Base-by-base conservation (phyloP, 2,113 vertebrate species). In the Centropus unirufus region DNA sequence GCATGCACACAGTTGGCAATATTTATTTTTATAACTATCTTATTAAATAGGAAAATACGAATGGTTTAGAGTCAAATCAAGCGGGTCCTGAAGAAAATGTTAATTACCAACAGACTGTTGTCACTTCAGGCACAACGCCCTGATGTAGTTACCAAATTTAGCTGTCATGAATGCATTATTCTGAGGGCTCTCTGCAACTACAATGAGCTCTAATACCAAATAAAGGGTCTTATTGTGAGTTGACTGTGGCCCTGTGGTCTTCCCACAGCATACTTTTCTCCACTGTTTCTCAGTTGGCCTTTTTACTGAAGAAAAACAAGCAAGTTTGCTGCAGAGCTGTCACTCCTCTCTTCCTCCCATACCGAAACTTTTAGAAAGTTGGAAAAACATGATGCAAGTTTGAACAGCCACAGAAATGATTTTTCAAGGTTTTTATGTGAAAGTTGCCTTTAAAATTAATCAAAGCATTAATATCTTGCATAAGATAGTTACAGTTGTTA, bases 51-150 rank as follows among this genome's bases (percentile, higher is more conserved):
- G 88, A 91, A 83, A 86, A 94, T 21, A 70, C 14, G 78, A 87
- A 61, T 32, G 14, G 27, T 74, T 96, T 83, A 92, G 18, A 73
- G n/a, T 57, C 55, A 77, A 6, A 11, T 83, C 39, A 77, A 86
- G 39, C 61, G 85, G 46, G 34, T 95, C 66, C 69, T 73, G 59
- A 83, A 90, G 69, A 79, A 96, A 91, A 80, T 17, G 40, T 52
- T 95, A 95, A 96, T 91, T 88, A 76, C 27, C 34, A 96, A 96
- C 72, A 59, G 61, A 64, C 26, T 73, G 42, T 55, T 96, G 64
- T 19, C 52, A 86, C 44, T 96, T 84, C 68, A 87, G 51, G 64
- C 47, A 63, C 39, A 94, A 34, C 2, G 3, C 22, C 39, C 77
- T 77, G 42, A 51, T 46, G 9, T 26, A 27, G 32, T 66, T 66